A percentile compares a stretch with the other conserved stretches of the same genome.
Evolutionary conservation across 2,113 vertebrate species (phyloP).

Genomic region (Coptodon bakossiorum): DNA sequence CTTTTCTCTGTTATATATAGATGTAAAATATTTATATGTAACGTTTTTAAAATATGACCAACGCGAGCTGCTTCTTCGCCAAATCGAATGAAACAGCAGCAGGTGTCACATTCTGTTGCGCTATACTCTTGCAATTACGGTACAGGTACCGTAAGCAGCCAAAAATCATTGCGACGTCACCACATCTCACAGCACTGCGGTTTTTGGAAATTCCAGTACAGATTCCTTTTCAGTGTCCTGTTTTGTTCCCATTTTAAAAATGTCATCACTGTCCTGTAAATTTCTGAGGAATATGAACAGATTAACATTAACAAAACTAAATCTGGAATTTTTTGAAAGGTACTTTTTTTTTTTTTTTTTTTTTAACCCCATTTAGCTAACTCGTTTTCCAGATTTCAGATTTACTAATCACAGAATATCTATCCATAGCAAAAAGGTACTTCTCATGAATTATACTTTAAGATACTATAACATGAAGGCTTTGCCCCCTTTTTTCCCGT

Average conservation of each 20-base stretch:
- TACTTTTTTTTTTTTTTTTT: accelerated
- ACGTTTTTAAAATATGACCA: not conserved
- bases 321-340: not conserved
- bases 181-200: accelerated
- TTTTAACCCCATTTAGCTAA: not conserved
- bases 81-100: not conserved
- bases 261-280: not conserved
- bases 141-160: not conserved
- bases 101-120: not conserved
- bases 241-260: not conserved
- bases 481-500: not conserved
- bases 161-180: not conserved
- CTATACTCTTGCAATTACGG: not conserved
- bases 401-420: not conserved
- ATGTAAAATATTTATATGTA: not conserved
- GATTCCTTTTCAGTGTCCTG: not conserved
- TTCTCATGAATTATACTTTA: not conserved
- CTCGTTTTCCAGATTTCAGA: not conserved
- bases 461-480: not conserved
- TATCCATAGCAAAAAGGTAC: not conserved
- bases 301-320: not conserved
- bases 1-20: not conserved
- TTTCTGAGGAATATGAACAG: not conserved
- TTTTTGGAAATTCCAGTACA: not conserved
- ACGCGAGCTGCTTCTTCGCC: not conserved